phyloP scores from a whole-genome alignment of 2,888 invertebrate species.

The Tyria jacobaeae region DNA sequence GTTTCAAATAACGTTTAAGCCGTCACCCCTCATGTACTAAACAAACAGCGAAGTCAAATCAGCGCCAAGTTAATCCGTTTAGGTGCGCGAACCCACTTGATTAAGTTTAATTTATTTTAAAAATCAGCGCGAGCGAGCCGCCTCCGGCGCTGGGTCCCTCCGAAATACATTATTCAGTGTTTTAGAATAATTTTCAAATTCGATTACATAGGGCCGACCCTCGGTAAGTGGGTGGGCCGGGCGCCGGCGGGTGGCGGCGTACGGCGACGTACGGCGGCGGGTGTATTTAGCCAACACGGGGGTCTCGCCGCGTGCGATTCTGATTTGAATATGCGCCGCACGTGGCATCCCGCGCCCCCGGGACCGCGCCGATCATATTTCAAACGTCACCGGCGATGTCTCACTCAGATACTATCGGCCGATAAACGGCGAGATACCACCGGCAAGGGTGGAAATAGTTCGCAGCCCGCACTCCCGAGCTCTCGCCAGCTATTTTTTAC shows the following conservation, averaged over 20 bases:
- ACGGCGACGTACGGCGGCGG: conserved; percentile 65
- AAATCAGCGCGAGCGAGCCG: conserved; percentile 81
- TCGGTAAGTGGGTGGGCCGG: conserved; percentile 84
- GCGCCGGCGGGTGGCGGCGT: conserved; percentile 48
- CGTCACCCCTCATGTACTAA: conserved; percentile 74
- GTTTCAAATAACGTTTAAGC: conserved; percentile 77
- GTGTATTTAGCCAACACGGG: conserved; percentile 87
- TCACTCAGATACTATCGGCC: conserved; percentile 86
- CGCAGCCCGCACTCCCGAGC: conserved; percentile 52
- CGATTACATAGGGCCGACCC: conserved; percentile 87
- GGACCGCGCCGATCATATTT: conserved; percentile 86
- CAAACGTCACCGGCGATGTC: conserved; percentile 86
- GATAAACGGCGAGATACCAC: conserved; percentile 81
- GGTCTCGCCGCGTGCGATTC: conserved; percentile 83
- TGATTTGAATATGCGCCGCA: conserved; percentile 86
- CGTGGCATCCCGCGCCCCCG: conserved; percentile 80
- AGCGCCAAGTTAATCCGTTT: conserved; percentile 86
- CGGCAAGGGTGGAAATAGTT: conserved; percentile 82
- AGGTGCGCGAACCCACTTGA: conserved; percentile 86
- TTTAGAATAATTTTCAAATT: conserved; percentile 87
- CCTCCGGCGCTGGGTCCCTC: conserved; percentile 80
- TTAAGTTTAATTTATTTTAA: conserved; percentile 87
- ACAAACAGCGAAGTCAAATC: conserved; percentile 85
- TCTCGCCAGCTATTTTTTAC: conserved; percentile 80
- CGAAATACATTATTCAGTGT: conserved; percentile 87